Evolutionary conservation across 1,140 invertebrate species (phyloP), one percentile per base, ranked within the genome.

Genomic region (Philopotamus ludificatus): DNA sequence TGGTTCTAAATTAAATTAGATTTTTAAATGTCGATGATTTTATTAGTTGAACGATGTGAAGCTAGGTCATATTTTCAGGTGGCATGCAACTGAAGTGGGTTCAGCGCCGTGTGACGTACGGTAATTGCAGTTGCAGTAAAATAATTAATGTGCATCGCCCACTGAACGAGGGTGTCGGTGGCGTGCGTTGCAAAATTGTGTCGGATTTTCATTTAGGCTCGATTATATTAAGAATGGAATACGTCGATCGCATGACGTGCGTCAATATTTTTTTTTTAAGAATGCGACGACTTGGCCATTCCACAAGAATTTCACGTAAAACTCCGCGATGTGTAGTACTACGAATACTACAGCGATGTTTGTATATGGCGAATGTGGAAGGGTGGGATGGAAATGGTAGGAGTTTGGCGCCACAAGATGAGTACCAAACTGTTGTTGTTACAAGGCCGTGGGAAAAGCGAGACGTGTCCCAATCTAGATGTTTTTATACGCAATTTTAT

Each of bases 381-480:
- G 28, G 4, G 28, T 34, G 28, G 28, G 28, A 7, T 4, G 28
- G 4, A 8, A 8, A 47, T 47, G 44, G 44, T 9, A 16, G 18
- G 44, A 20, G 44, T 15, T 47, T 47, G 44, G 44, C 44, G 44
- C 44, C 44, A 47, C 3, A 47, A 34, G 28, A 34, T 34, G 28
- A 12, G 12, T 12, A 12, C 28, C 12, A 12, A 34, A 34, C 4
- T 7, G 12, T n/a, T n/a, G n/a, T n/a, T n/a, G n/a, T n/a, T n/a
- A n/a, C n/a, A n/a, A n/a, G n/a, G n/a, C n/a, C n/a, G n/a, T n/a
- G n/a, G n/a, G n/a, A n/a, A n/a, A n/a, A n/a, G n/a, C n/a, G n/a
- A n/a, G n/a, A n/a, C n/a, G n/a, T n/a, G n/a, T n/a, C n/a, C n/a
- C n/a, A n/a, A n/a, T n/a, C n/a, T n/a, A n/a, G n/a, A n/a, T n/a